phyloP scores from a whole-genome alignment of 2,888 invertebrate species.

The Erannis defoliaria region DNA sequence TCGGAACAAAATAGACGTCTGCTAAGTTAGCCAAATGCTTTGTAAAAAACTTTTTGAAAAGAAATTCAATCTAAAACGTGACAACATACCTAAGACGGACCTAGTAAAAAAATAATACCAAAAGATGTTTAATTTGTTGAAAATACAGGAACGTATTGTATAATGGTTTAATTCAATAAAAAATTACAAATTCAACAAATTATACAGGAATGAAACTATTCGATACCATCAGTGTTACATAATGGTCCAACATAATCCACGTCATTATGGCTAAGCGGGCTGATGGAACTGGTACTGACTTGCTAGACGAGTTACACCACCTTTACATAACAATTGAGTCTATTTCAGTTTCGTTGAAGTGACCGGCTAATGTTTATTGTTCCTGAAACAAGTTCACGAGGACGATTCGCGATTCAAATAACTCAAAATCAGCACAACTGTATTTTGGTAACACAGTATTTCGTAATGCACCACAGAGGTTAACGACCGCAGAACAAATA shows the following conservation, averaged over 20 bases:
- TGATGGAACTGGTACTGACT: neutral
- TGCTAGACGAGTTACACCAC: neutral
- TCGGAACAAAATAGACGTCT: constrained; percentile 34
- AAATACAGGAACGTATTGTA: no score
- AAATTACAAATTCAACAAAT: no score
- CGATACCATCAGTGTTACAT: no score
- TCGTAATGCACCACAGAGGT: constrained; percentile 45
- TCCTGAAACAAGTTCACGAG: constrained; percentile 1
- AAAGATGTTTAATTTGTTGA: no score
- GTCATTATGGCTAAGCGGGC: no score
- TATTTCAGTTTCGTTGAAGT: neutral
- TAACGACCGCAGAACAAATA: constrained; percentile 63
- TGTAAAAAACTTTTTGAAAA: constrained; percentile 45
- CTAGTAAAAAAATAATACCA: neutral
- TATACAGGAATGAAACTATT: no score
- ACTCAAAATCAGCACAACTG: constrained; percentile 24
- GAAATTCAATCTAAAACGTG: constrained; percentile 58
- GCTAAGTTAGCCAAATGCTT: constrained; percentile 34
- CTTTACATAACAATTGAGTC: neutral
- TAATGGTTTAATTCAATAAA: no score
- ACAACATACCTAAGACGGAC: constrained; percentile 31
- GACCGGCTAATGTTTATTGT: neutral
- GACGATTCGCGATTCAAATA: constrained; percentile 6
- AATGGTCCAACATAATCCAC: no score
- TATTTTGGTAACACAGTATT: constrained; percentile 22